Evolutionary conservation across 2,888 invertebrate species (phyloP).

Genomic region (Adelognathus sp.): DNA sequence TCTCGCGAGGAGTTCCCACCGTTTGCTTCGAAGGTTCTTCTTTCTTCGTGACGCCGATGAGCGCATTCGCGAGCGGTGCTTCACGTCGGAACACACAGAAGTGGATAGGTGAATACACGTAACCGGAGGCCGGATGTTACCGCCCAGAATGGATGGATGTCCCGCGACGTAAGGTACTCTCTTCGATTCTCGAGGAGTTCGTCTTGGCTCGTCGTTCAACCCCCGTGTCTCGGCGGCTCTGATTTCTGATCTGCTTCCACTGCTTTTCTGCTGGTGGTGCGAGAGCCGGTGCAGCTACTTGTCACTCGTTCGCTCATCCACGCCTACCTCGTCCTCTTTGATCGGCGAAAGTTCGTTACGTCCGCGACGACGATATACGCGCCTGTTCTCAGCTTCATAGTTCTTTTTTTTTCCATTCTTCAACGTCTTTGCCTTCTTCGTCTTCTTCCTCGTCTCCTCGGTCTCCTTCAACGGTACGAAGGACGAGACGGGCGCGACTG

Average conservation of each 20-base stretch:
- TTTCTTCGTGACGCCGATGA: conserved; percentile 55
- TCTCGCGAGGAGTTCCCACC: conserved; percentile 67
- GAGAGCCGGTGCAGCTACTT: conserved; percentile 78
- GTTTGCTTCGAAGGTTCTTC: conserved; percentile 45
- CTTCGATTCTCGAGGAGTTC: conserved; percentile 43
- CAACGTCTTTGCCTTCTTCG: not conserved
- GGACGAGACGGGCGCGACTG: conserved; percentile 15
- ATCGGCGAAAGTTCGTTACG: conserved; percentile 71
- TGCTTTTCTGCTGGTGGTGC: conserved; percentile 27
- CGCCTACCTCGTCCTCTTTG: conserved; percentile 65
- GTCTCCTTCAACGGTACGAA: conserved; percentile 25
- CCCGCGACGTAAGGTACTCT: conserved; percentile 66
- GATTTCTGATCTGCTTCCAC: conserved; percentile 78
- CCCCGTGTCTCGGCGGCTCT: conserved; percentile 70
- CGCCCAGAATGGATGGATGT: conserved; percentile 78
- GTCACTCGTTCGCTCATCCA: conserved; percentile 69
- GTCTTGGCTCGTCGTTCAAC: conserved; percentile 40
- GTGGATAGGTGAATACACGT: conserved; percentile 75
- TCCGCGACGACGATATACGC: conserved; percentile 28
- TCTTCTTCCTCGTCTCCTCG: not conserved
- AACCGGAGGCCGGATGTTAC: conserved; percentile 81
- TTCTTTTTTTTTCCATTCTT: conserved; percentile 29
- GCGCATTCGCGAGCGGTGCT: too few species aligned
- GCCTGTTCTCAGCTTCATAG: conserved; percentile 23
- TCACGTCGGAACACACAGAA: conserved; percentile 4